Conservation (phyloP, 2,888 invertebrate species). For the Drosophila engyochracea region DNA sequence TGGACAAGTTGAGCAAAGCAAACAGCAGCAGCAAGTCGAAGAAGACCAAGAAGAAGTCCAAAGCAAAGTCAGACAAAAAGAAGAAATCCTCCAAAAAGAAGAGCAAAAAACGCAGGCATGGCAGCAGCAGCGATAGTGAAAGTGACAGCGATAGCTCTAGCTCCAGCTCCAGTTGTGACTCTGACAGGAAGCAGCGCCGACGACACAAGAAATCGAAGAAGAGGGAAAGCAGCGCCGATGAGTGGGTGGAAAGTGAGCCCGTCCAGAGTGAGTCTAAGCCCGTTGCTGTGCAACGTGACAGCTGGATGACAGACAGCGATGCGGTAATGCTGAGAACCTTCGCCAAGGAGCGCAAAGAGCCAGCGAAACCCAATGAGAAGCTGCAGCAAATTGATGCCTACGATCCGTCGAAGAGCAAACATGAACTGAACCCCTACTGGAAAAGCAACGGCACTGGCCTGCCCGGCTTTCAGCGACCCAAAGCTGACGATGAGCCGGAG, state of each 20-base stretch:
- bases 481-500: slow-evolving; percentile 82
- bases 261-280: slow-evolving; percentile 20
- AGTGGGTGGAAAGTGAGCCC: slow-evolving; percentile 88
- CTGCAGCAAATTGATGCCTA: slow-evolving; percentile 87
- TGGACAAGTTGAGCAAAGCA: slow-evolving; percentile 58
- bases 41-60: slow-evolving; percentile 47
- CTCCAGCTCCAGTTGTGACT: slow-evolving; percentile 40
- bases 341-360: slow-evolving; percentile 85
- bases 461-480: slow-evolving; percentile 86
- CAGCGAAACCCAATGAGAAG: slow-evolving; percentile 86
- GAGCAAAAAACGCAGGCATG: slow-evolving; percentile 29
- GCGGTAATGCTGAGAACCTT: slow-evolving; percentile 84
- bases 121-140: slow-evolving; percentile 36
- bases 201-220: slow-evolving; percentile 41
- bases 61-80: slow-evolving; percentile 34
- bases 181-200: slow-evolving; percentile 38
- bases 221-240: slow-evolving; percentile 77
- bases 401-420: slow-evolving; percentile 89
- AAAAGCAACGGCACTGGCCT: slow-evolving; percentile 94
- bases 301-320: slow-evolving; percentile 90
- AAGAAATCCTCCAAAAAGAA: slow-evolving; percentile 71
- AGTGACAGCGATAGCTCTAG: slow-evolving; percentile 40
- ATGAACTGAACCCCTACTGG: slow-evolving; percentile 97
- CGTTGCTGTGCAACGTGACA: slow-evolving; percentile 87
- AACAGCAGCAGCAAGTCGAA: slow-evolving; percentile 70